Percentiles rank a stretch among this genome's conserved stretches.
Evolutionary conservation across 2,113 vertebrate species (phyloP).

Genomic region (Tupaia tana): DNA sequence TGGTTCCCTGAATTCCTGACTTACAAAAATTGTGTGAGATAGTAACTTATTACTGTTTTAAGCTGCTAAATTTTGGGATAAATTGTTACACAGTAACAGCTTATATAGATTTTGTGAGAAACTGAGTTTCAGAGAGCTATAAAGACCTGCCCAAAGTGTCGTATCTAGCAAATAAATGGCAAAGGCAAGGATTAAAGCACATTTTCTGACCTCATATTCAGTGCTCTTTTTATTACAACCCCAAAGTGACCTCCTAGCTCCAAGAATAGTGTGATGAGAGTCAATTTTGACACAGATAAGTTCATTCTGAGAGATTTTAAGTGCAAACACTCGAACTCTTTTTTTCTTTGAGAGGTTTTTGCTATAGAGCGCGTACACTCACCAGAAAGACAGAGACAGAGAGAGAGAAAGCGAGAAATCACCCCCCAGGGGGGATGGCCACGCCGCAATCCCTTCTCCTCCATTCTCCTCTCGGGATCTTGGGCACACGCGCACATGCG

Average conservation of each 20-base stretch:
- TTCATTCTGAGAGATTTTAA: conserved; percentile 3
- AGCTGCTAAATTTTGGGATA: not conserved
- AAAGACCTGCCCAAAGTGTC: not conserved
- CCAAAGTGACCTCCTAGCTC: not conserved
- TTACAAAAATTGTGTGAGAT: not conserved
- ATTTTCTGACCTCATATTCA: not conserved
- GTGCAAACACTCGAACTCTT: not conserved
- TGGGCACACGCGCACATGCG: too few relatives aligned
- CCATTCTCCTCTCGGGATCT: too few relatives aligned
- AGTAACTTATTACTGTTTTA: not conserved
- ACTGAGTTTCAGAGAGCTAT: not conserved
- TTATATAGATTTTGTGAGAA: not conserved
- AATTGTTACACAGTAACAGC: not conserved
- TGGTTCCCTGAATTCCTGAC: not conserved
- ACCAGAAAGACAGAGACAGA: too few relatives aligned
- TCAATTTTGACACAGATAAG: not conserved
- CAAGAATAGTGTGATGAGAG: not conserved
- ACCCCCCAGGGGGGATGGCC: too few relatives aligned
- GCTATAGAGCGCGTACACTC: too few relatives aligned
- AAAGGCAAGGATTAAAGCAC: not conserved
- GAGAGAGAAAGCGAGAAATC: too few relatives aligned
- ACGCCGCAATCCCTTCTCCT: too few relatives aligned
- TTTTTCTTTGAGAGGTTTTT: too few relatives aligned
- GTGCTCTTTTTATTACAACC: not conserved
- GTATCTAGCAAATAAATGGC: not conserved